phyloP scores from a whole-genome alignment of 2,797 vertebrate genomes.

The Chiloscyllium punctatum region DNA sequence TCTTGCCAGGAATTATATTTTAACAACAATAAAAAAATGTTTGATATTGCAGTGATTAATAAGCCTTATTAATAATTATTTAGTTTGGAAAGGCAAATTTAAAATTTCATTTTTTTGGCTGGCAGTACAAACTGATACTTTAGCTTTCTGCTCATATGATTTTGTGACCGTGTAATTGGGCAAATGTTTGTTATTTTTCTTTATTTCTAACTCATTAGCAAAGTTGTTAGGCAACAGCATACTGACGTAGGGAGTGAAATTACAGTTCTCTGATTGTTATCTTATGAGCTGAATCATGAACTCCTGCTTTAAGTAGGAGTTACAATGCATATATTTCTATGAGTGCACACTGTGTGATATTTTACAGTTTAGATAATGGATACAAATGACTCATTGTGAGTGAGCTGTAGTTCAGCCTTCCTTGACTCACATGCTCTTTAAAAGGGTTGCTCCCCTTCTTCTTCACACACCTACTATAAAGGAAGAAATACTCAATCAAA shows the following conservation, averaged over 20 bases:
- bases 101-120: neutral
- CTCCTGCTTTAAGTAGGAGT: neutral
- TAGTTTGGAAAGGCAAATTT: neutral
- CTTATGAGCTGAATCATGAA: neutral
- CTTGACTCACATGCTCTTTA: neutral
- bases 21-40: neutral
- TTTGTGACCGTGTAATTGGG: neutral
- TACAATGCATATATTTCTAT: neutral
- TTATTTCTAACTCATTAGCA: neutral
- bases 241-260: neutral
- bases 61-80: neutral
- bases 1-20: neutral
- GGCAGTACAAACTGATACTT: neutral
- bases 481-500: neutral
- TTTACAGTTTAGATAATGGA: neutral
- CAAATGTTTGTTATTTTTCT: neutral
- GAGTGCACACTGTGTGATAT: neutral
- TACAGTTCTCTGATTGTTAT: neutral
- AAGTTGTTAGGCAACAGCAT: neutral
- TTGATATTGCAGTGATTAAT: neutral
- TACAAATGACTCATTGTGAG: conserved; percentile 24
- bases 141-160: neutral
- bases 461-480: neutral
- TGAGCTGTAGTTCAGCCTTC: neutral
- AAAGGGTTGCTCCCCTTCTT: neutral